A percentile compares a stretch with the other conserved stretches of the same genome.
Conservation (phyloP, 2,888 invertebrate species). For the Odontocerum albicorne region DNA sequence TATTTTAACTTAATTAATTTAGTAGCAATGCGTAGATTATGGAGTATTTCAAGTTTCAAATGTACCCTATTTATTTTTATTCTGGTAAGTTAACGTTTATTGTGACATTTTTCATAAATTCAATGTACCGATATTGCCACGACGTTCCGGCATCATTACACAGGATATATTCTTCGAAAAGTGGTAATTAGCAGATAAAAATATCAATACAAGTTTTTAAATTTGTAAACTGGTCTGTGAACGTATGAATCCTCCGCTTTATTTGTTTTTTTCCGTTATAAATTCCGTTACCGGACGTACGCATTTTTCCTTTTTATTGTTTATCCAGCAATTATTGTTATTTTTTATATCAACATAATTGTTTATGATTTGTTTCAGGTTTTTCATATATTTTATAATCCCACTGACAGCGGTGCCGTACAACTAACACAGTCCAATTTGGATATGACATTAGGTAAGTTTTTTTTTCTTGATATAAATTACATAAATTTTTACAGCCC, state of each 20-base stretch:
- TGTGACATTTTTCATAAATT: conserved; percentile 1
- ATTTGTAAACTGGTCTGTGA: too few species aligned
- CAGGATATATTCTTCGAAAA: too few species aligned
- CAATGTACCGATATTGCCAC: conserved; percentile 26
- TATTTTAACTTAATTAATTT: background rate
- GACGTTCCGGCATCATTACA: conserved; percentile 28
- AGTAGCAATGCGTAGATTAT: conserved; percentile 19
- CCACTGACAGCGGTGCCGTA: conserved; percentile 80
- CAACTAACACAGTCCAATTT: conserved; percentile 79
- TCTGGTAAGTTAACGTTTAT: conserved; percentile 13
- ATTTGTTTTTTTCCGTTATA: too few species aligned
- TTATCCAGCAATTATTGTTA: background rate
- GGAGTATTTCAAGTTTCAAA: conserved; percentile 20
- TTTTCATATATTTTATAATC: conserved; percentile 62
- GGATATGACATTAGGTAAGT: conserved; percentile 82
- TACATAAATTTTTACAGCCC: background rate
- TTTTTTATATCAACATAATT: conserved; percentile 4
- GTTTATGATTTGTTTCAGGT: conserved; percentile 26
- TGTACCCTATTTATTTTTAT: conserved; percentile 19
- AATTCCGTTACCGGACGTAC: too few species aligned
- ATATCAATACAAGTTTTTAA: too few species aligned
- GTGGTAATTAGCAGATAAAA: too few species aligned
- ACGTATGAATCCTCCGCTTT: too few species aligned
- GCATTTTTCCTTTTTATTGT: too few species aligned
- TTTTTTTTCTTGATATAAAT: background rate